Base-by-base conservation (phyloP, 2,113 vertebrate genomes). In the Anolis sagrei region DNA sequence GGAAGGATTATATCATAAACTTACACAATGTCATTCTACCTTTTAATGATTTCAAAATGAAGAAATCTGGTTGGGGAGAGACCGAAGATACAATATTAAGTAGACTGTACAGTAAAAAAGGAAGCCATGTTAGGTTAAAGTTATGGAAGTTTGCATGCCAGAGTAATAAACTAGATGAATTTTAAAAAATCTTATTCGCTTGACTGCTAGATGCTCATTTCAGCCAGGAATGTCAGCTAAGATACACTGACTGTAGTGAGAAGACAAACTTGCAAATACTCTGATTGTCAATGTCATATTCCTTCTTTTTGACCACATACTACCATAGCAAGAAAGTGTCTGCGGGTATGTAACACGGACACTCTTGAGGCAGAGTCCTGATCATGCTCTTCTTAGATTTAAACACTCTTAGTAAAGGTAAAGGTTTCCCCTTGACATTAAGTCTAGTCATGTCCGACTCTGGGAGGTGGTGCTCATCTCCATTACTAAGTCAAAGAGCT, bases 61-160 rank as follows among this genome's bases (percentile, higher is more conserved):
- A 61, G 75, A 74, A 73, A 79, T 74, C 36, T 70, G 6, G 1
- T 14, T 82, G 3, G 36, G 51, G 64, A 3, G 66, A 74, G 11
- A 77, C 4, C 76, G 83, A 91, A 86, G 11, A 34, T 66, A 25
- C 14, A 2, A 85, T 75, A 86, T 81, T 81, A 81, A 80, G 66
- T 36, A 51, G 58, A 78, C 21, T 11, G 49, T 2, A 29, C 18
- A 54, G 61, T 51, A 23, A 82, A 62, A 39, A 44, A 9, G 27
- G 51, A 76, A 66, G 21, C 27, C 19, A 72, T 61, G 62, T 2
- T 19, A 61, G 61, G 5, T 73, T 48, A 34, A 36, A 74, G 14
- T 3, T 18, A 19, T 19, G 39, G 18, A 78, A 54, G 66, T 72
- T 79, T 79, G 76, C n/a, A 73, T 72, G 68, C 21, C 23, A 16